These are phyloP conservation scores for Catonia carolina DNA, from an alignment of 2,888 invertebrate genomes.

Conservation along the genomic window DNA sequence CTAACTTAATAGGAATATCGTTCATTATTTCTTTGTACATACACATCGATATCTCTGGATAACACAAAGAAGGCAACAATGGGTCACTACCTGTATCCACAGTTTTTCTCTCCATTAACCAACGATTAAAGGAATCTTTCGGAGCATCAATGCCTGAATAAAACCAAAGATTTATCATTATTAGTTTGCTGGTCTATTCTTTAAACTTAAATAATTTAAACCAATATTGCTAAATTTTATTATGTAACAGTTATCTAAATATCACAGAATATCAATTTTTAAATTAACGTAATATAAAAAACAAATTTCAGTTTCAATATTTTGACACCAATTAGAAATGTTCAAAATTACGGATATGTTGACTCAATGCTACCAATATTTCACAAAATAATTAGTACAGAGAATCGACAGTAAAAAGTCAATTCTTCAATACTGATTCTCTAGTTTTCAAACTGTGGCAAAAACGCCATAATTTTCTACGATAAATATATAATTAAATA, in stretches of 20 bases:
- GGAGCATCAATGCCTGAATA: constrained; percentile 77
- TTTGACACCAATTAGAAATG: too few relatives aligned
- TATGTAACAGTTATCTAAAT: background rate
- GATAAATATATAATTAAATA: too few relatives aligned
- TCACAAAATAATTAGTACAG: too few relatives aligned
- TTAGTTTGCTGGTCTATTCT: background rate
- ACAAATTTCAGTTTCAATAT: too few relatives aligned
- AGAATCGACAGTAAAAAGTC: too few relatives aligned
- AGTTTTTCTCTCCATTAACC: constrained; percentile 93
- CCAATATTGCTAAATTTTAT: background rate
- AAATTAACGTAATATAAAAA: too few relatives aligned
- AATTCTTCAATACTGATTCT: too few relatives aligned
- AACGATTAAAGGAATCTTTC: constrained; percentile 91
- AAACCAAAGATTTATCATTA: constrained; percentile 15
- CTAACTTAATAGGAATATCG: constrained; percentile 92
- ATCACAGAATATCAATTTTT: too few relatives aligned
- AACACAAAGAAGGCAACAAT: constrained; percentile 83
- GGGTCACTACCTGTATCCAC: constrained; percentile 86
- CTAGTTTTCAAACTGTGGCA: too few relatives aligned
- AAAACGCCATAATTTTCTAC: too few relatives aligned
- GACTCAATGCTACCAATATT: too few relatives aligned
- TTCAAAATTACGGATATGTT: too few relatives aligned
- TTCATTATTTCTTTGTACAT: constrained; percentile 98
- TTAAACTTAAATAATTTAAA: background rate
- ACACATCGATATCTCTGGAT: constrained; percentile 84